Base-by-base conservation (phyloP, 2,797 vertebrate genomes). In the Smutsia temminckii region DNA sequence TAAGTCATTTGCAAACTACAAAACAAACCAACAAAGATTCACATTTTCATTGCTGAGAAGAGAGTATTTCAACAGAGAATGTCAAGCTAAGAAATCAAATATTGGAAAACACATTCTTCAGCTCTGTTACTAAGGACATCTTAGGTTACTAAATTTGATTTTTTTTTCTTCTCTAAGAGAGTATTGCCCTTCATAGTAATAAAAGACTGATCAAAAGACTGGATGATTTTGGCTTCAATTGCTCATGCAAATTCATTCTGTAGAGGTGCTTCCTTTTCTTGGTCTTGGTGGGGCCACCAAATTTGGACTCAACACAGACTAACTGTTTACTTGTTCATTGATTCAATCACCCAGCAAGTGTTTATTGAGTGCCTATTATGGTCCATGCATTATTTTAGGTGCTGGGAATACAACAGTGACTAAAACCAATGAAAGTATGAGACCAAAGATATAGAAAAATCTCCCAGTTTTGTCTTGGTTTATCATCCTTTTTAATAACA, bases 81-180 rank as follows among this genome's bases (percentile, higher is more conserved):
- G 95, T 97, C 95, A 97, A 90, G 91, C 86, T 87, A 77, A 95
- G 89, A 95, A 97, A 94, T 96, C 96, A 97, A 96, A 96, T 97
- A 96, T 96, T 96, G 95, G 96, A 97, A 97, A 97, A 96, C 66
- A 97, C 74, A 93, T 96, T 93, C 95, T 96, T 96, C 86, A 94
- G 92, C 74, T 91, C 68, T 91, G 85, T 95, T 89, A 85, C 85
- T 81, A 46, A 95, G 92, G 93, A 95, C 89, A 95, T 84, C 59
- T 97, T 96, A 80, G 91, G 85, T 94, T 94, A 96, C 94, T 84
- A 85, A 96, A 95, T 96, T 92, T 94, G 53, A 90, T 96, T 75
- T 92, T 85, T 89, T 55, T 78, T 87, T 23, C 25, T 75, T 90
- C 77, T 92, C 17, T 88, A 61, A 91, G 85, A 91, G 85, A 93